Base-by-base conservation (phyloP, 2,888 invertebrate genomes). In the Bugula neritina region DNA sequence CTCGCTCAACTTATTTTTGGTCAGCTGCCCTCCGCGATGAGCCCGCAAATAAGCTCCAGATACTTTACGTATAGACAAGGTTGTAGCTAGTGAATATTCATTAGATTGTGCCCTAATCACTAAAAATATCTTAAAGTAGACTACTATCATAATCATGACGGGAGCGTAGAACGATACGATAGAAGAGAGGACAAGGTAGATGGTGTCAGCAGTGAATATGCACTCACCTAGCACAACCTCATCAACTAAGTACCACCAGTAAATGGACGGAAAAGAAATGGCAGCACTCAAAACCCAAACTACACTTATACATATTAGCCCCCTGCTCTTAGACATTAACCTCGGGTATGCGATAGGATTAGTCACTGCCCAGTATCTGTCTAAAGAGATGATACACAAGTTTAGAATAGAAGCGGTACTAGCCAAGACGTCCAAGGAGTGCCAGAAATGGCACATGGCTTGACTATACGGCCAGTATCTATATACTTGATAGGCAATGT, bases 361-460 rank as follows among this genome's bases (percentile, higher is more conserved):
- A 21, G 95, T 96, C 75, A 98, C 98, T 69, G 98, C 98, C 96
- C 97, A 96, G 85, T 98, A 99, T 25, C 96, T 89, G 84, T 97
- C 97, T 79, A 97, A 84, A 0, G 94, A 94, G 79, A 97, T 99
- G 35, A 98, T 95, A 85, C 98, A 98, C 72, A 99, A 87, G 85
- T 98, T 98, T 71, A 98, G 87, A 78, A 99, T 99, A 17, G 96
- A 96, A 2, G 97, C 97, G 0, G 99, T 98, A 79, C 94, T 94
- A 79, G 96, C 97, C 0, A 98, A 88, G 0, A 99, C 98, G 82
- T 99, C 98, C 75, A 98, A 84, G 0, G 96, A 96, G 72, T 96
- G 89, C 96, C 98, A 99, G 29, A 96, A 90, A 82, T 99, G 98
- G 84, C 98, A 99, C 93, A 94, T 95, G 79, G 93, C 91, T 1